These are phyloP conservation scores for Harpegnathos saltator DNA, from an alignment of 1,140 invertebrate species.

Conservation along the genomic window DNA sequence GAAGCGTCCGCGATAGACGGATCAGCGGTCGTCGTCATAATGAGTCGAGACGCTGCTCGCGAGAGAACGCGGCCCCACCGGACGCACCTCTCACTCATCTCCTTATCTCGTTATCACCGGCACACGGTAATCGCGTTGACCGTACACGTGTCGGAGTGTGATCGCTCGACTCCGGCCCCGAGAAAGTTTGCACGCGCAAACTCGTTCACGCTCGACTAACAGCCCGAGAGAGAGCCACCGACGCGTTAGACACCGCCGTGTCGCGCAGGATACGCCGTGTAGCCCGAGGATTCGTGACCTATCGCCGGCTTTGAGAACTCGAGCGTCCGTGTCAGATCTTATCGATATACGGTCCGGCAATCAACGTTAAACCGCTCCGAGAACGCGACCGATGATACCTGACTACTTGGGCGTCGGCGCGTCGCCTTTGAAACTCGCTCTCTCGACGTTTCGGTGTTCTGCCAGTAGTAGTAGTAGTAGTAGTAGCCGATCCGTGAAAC, in stretches of 20 bases:
- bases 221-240: too few relatives aligned
- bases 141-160: neutral
- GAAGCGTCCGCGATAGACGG: too few relatives aligned
- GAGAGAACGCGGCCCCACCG: too few relatives aligned
- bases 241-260: constrained; percentile 53
- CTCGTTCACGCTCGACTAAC: constrained; percentile 7
- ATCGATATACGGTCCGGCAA: constrained; percentile 70
- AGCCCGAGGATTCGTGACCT: constrained; percentile 75
- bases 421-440: constrained; percentile 67
- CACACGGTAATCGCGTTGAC: neutral
- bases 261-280: constrained; percentile 44
- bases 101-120: constrained; percentile 3
- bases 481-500: constrained; percentile 68
- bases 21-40: too few relatives aligned
- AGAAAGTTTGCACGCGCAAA: constrained; percentile 44
- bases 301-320: constrained; percentile 75
- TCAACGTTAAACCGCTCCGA: constrained; percentile 55
- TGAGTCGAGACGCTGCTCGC: too few relatives aligned
- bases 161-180: constrained; percentile 13
- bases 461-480: too few relatives aligned
- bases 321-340: constrained; percentile 78
- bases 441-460: constrained; percentile 58
- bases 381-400: constrained; percentile 67
- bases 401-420: constrained; percentile 46
- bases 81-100: too few relatives aligned